These are phyloP conservation scores for Apodemia duryi DNA, from an alignment of 2,888 invertebrate species.

Conservation along the genomic window DNA sequence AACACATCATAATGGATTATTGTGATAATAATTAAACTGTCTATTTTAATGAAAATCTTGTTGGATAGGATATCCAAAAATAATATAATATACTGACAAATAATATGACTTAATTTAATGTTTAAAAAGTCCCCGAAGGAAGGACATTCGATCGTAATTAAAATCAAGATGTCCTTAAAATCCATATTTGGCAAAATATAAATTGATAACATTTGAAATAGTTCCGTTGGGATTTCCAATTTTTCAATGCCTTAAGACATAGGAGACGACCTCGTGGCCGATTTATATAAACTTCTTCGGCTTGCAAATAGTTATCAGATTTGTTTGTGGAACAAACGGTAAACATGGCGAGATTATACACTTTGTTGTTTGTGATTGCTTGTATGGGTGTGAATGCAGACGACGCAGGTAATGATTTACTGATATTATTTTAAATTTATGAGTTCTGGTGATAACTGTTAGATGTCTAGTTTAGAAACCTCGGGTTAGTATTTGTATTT, in stretches of 20 bases:
- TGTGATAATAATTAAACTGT: too few species aligned
- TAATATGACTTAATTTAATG: too few species aligned
- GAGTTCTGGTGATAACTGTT: not conserved
- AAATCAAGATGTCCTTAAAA: conserved; percentile 15
- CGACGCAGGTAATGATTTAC: conserved; percentile 55
- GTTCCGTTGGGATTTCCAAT: conserved; percentile 52
- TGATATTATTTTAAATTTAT: conserved; percentile 33
- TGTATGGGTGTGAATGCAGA: conserved; percentile 39
- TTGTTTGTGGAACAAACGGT: conserved; percentile 44
- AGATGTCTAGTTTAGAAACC: not conserved
- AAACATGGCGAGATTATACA: conserved; percentile 44
- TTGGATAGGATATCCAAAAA: too few species aligned
- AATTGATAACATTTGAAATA: conserved; percentile 21
- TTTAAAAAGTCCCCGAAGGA: too few species aligned
- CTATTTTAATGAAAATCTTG: too few species aligned
- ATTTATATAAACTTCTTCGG: conserved; percentile 62
- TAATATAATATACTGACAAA: too few species aligned
- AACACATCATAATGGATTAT: too few species aligned
- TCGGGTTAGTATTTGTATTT: not conserved
- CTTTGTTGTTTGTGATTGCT: conserved; percentile 30
- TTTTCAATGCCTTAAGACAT: conserved; percentile 46
- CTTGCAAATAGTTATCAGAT: conserved; percentile 45
- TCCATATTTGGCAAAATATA: conserved; percentile 13
- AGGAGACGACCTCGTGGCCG: conserved; percentile 63
- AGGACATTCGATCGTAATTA: not conserved